A percentile compares a stretch with the other conserved stretches of the same genome.
Evolutionary conservation across 2,888 invertebrate species (phyloP).

Genomic region (Chymomyza fuscimana): DNA sequence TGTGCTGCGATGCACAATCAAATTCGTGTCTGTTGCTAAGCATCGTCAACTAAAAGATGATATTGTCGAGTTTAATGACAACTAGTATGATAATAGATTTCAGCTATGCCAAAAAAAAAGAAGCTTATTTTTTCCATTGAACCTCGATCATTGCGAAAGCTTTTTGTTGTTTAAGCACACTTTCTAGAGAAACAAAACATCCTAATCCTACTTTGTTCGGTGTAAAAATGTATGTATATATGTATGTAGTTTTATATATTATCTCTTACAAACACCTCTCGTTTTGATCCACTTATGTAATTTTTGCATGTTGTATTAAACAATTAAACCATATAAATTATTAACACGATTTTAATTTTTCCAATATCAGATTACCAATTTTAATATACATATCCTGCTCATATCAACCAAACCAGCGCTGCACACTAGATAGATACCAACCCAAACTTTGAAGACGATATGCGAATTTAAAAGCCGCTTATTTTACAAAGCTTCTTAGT

Average conservation of each 20-base stretch:
- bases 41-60: no score
- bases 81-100: no score
- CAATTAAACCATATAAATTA: neutral
- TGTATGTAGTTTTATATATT: no score
- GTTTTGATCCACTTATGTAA: neutral
- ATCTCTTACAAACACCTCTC: no score
- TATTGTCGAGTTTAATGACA: no score
- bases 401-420: neutral
- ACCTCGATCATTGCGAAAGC: no score
- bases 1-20: no score
- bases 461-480: slow-evolving; percentile 3
- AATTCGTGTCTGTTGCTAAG: no score
- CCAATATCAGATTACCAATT: neutral
- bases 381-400: neutral
- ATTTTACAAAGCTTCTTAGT: slow-evolving; percentile 34
- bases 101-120: no score
- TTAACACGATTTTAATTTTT: slow-evolving; percentile 17
- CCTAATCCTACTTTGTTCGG: neutral
- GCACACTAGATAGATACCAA: neutral
- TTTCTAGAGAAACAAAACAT: no score
- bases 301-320: neutral
- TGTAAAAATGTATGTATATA: neutral
- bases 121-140: no score
- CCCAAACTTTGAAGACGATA: neutral
- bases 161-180: no score